Evolutionary conservation across 1,140 invertebrate genomes (phyloP).

Genomic region (Meloidogyne exigua): DNA sequence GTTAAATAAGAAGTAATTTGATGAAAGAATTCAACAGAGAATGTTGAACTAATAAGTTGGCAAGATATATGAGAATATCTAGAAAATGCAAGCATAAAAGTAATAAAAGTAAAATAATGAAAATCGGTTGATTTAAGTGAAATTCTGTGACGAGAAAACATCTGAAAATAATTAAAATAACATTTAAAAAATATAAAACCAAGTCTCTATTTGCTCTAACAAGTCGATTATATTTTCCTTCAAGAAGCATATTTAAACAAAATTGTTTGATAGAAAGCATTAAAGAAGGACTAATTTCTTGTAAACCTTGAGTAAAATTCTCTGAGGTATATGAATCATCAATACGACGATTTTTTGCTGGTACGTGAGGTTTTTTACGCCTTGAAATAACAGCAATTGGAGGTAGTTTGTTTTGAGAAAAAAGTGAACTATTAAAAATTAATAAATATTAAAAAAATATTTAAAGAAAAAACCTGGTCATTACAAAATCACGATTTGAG

Average conservation of each 20-base stretch:
- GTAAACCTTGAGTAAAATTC: conserved; percentile 14
- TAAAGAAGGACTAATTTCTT: conserved; percentile 8
- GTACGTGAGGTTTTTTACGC: conserved; percentile 16
- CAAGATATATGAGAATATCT: conserved; percentile 25
- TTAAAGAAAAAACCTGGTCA: neutral
- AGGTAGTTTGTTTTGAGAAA: conserved; percentile 14
- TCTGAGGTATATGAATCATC: conserved; percentile 26
- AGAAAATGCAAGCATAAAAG: conserved; percentile 37
- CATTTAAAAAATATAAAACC: conserved; percentile 20
- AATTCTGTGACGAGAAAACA: neutral
- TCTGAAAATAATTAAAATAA: neutral
- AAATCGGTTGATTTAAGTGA: conserved; percentile 42
- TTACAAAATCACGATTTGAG: conserved; percentile 31
- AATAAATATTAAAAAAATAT: neutral
- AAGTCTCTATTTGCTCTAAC: conserved; percentile 38
- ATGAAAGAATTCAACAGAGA: conserved; percentile 41
- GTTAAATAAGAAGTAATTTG: conserved; percentile 24
- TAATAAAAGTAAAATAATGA: conserved; percentile 31
- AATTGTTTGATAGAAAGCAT: conserved; percentile 29
- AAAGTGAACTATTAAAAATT: neutral
- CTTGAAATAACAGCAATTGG: conserved; percentile 25
- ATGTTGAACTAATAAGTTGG: conserved; percentile 26
- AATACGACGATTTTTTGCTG: conserved; percentile 9
- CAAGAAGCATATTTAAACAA: conserved; percentile 30
- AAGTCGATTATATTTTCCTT: conserved; percentile 31